A percentile compares a stretch with the other conserved stretches of the same genome.
Conservation (phyloP, 2,888 invertebrate species). For the Drosophila flavopinicola region DNA sequence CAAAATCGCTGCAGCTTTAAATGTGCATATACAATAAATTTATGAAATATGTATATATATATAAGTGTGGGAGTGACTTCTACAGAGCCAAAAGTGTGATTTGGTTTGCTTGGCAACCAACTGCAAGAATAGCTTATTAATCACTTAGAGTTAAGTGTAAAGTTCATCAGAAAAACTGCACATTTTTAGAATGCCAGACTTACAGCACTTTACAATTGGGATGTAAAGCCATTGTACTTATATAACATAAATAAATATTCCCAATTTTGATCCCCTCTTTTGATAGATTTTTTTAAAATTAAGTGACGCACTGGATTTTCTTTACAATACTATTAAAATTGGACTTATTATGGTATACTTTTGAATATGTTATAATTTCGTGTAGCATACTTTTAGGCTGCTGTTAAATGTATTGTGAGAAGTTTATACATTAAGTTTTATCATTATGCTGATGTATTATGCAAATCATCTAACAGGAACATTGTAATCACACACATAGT, state of each 20-base stretch:
- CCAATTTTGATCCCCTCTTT: background rate
- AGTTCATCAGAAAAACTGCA: background rate
- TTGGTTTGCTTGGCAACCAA: background rate
- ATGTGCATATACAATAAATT: background rate
- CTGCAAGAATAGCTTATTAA: background rate
- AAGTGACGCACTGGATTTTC: background rate
- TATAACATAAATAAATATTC: background rate
- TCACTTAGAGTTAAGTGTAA: background rate
- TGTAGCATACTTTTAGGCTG: slow-evolving; percentile 18
- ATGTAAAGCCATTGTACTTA: too few relatives aligned
- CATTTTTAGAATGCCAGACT: background rate
- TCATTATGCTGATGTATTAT: background rate
- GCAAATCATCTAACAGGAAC: too few relatives aligned
- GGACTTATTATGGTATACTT: slow-evolving; percentile 4
- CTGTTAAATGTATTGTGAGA: background rate
- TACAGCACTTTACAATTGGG: background rate
- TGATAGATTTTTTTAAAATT: background rate
- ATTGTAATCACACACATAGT: too few relatives aligned
- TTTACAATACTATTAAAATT: rapidly evolving
- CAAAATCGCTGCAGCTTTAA: slow-evolving; percentile 12
- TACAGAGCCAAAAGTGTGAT: background rate
- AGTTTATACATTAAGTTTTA: background rate
- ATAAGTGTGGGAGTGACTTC: slow-evolving; percentile 11
- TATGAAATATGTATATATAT: background rate
- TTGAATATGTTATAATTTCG: background rate